These are phyloP conservation scores for Furcula furcula DNA, from an alignment of 2,888 invertebrate species.

Conservation along the genomic window DNA sequence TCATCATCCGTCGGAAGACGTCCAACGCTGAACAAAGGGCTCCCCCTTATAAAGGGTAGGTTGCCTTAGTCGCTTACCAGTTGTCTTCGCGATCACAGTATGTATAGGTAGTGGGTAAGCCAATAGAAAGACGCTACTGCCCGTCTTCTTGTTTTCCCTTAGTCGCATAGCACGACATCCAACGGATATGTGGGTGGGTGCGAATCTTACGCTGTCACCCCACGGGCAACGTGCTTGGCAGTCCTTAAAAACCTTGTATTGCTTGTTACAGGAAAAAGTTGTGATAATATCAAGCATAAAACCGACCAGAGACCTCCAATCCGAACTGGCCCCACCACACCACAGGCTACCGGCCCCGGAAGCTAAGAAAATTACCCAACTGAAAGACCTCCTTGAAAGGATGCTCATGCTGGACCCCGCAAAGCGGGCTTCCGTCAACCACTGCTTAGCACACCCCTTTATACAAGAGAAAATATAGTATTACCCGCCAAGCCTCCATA, in stretches of 20 bases:
- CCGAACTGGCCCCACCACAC: constrained; percentile 92
- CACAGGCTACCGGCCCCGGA: constrained; percentile 94
- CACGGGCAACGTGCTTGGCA: neutral
- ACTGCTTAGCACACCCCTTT: constrained; percentile 96
- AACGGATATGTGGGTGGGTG: too few species aligned
- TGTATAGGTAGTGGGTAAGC: too few species aligned
- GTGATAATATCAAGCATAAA: constrained; percentile 97
- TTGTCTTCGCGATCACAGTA: too few species aligned
- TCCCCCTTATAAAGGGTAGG: too few species aligned
- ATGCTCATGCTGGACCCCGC: constrained; percentile 95
- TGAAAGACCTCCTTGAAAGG: constrained; percentile 95
- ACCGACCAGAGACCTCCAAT: constrained; percentile 90
- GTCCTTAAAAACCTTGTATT: neutral
- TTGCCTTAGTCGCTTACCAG: too few species aligned
- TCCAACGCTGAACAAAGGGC: too few species aligned
- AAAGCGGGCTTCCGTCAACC: constrained; percentile 96
- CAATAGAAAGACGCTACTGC: too few species aligned
- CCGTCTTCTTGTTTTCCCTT: too few species aligned
- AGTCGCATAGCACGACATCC: too few species aligned
- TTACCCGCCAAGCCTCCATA: constrained; percentile 2
- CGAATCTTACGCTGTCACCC: neutral
- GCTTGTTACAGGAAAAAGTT: constrained; percentile 92
- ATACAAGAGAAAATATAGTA: constrained; percentile 94
- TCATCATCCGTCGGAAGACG: too few species aligned
- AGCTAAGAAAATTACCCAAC: constrained; percentile 93